phyloP scores from a whole-genome alignment of 23 tunicate species.

The Clavelina lepadiformis region DNA sequence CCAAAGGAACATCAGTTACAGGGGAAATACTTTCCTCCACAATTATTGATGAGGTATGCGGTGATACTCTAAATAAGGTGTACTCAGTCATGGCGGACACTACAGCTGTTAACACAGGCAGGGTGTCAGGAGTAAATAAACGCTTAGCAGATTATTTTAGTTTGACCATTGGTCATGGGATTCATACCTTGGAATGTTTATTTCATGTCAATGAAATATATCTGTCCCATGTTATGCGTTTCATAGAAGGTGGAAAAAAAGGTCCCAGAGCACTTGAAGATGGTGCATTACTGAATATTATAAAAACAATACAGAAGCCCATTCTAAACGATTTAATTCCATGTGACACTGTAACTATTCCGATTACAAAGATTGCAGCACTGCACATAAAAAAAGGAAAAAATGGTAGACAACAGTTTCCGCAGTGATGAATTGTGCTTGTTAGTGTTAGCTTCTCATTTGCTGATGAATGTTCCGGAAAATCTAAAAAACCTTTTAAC shows the following conservation, averaged over 20 bases:
- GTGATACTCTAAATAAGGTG: background rate
- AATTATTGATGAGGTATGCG: constrained; percentile 4
- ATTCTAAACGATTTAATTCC: background rate
- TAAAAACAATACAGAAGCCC: constrained; percentile 9
- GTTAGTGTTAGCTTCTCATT: too few species aligned
- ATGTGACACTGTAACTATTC: background rate
- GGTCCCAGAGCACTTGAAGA: constrained; percentile 18
- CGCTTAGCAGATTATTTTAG: constrained; percentile 1
- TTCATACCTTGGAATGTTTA: constrained; percentile 16
- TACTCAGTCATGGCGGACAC: constrained; percentile 21
- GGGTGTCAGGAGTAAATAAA: constrained; percentile 13
- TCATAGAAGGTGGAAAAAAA: constrained; percentile 16
- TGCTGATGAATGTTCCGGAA: too few species aligned
- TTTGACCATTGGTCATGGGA: background rate
- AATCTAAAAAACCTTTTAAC: too few species aligned
- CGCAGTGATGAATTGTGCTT: too few species aligned
- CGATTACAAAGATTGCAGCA: background rate
- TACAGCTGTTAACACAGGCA: constrained; percentile 12
- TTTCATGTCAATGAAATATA: constrained; percentile 18
- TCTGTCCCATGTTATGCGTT: background rate
- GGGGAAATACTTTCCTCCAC: constrained; percentile 13
- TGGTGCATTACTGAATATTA: constrained; percentile 5
- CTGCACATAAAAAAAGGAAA: background rate
- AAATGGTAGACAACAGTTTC: too few species aligned
- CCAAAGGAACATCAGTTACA: constrained; percentile 8